Evolutionary conservation across 2,888 invertebrate genomes (phyloP).

Genomic region (Cantharis nigra): DNA sequence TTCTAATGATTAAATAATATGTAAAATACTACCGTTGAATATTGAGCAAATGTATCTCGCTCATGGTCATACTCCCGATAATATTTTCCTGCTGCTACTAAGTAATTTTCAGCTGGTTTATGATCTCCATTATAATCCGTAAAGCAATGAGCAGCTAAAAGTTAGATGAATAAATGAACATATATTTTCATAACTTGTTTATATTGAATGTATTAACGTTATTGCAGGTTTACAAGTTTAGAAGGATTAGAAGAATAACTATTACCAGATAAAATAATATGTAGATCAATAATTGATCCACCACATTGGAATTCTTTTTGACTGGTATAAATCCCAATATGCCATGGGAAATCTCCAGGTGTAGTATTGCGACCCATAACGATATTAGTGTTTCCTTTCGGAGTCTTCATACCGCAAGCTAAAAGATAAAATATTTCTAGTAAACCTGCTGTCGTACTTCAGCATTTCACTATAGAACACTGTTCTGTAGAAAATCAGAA

Average conservation of each 20-base stretch:
- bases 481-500: no score
- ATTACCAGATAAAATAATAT: background rate
- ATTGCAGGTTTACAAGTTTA: no score
- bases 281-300: background rate
- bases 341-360: background rate
- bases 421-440: background rate
- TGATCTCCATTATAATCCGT: background rate
- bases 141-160: background rate
- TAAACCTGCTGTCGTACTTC: no score
- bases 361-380: background rate
- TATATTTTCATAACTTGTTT: no score
- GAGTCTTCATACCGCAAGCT: background rate
- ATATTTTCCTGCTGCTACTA: background rate
- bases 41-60: background rate
- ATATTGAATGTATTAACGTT: no score
- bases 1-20: background rate
- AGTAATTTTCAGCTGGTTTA: background rate
- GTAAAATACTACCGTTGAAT: background rate
- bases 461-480: no score
- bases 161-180: no score
- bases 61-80: background rate
- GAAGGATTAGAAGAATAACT: no score
- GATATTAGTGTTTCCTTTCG: background rate
- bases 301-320: background rate
- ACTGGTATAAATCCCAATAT: background rate